Base-by-base conservation (phyloP, 2,797 vertebrate species). In the Varecia variegata region DNA sequence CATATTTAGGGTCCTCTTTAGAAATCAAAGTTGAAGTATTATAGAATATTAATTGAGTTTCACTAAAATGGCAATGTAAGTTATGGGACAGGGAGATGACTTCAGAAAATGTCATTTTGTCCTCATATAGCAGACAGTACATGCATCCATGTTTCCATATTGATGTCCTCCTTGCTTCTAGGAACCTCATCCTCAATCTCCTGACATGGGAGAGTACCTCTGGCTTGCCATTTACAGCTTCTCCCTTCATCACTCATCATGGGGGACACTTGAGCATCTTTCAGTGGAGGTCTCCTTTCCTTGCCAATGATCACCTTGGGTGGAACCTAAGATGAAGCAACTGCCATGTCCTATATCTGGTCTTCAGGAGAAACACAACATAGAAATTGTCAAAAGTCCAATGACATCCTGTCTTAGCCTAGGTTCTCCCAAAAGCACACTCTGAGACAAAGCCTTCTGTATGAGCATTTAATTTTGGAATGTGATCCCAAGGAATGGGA, bases 11-110 rank as follows among this genome's bases (percentile, higher is more conserved):
- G 0, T 43, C 7, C 17, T 13, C 40, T 96, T 94, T 84, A 94
- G 81, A 96, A 98, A 92, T 77, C 67, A 92, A 80, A 96, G 20
- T 23, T 93, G 40, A 93, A 89, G 11, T 38, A 27, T 58, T 58
- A 27, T 58, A 91, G 27, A 89, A 4, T 43, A 71, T 87, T 20
- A 40, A 82, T 47, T 5, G 25, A 38, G 7, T 23, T 40, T 67
- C 21, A 74, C 70, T 81, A 96, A 92, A 38, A 95, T 7, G 9
- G 2, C 25, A 94, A 12, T 0, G 2, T 90, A n/a, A 47, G 77
- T 71, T 47, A 68, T 52, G n/a, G 23, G 11, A 38, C 17, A 32
- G 14, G 35, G 15, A 32, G 23, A 35, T 35, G 11, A n/a, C 67
- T 38, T 91, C 76, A 71, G 70, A 67, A 87, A 81, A 62, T 25